Evolutionary conservation across 53 echinoderm and acorn worm genomes (phyloP), one percentile per base, ranked within the genome.

Genomic region (Paracentrotus lividus): DNA sequence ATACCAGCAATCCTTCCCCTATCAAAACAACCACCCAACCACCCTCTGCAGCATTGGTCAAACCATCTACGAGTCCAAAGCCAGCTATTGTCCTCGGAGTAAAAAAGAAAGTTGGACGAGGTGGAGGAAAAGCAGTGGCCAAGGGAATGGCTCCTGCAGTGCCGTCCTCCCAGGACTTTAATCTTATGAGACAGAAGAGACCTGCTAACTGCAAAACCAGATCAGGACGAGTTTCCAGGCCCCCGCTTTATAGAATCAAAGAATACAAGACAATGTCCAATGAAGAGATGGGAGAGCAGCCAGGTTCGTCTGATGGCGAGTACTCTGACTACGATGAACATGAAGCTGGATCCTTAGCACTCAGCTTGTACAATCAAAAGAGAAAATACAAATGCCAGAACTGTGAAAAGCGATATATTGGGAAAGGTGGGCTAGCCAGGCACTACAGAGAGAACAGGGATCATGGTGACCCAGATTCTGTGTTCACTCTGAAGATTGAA

Each of bases 161-260:
- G 42, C 87, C 87, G 13, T 88, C 87, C 40, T 58, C 88, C 47
- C 87, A 69, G 20, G 92, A 92, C 57, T 56, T 92, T 38, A 23
- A 88, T 32, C 72, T 88, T 29, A 5, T 88, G 85, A 84, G 55
- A 65, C 64, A 66, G 72, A 86, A 95, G 95, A 85, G 95, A 92
- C 90, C 88, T 42, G 84, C 90, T 53, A 81, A 66, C 31, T 68
- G 75, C n/a, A 96, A 94, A 44, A 98, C 99, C 12, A 88, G 99
- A 51, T 98, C 99, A 9, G 99, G 99, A 6, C 93, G 99, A 40
- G 93, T 98, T 34, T 98, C 99, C 33, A 93, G 95, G 65, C 99
- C 99, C 24, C 99, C 99, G 1, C 40, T 91, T 29, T 96, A 97
- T 51, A 92, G 95, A 31, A 94, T 96, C 59, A 94, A 95, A 65